Percentiles rank a stretch among this genome's conserved stretches.
Conservation (phyloP, 1,140 invertebrate genomes). For the Cyclina sinensis region DNA sequence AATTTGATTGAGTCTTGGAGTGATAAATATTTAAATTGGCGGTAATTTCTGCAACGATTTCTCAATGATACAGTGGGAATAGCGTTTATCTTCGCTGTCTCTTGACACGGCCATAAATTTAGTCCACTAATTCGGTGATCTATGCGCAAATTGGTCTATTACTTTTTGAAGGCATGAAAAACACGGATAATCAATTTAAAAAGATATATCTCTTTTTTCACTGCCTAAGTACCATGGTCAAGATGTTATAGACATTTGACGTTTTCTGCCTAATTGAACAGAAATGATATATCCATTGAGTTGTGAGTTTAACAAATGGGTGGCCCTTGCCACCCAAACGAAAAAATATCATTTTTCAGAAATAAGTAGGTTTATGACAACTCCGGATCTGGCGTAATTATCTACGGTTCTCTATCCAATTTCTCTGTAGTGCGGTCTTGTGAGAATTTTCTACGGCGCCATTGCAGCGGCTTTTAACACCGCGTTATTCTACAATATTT, state of each 20-base stretch:
- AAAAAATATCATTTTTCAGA: constrained; percentile 53
- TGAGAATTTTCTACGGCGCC: constrained; percentile 41
- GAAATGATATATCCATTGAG: constrained; percentile 52
- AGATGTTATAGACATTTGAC: constrained; percentile 54
- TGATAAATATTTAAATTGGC: constrained; percentile 47
- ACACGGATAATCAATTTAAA: constrained; percentile 45
- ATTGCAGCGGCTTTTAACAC: background rate
- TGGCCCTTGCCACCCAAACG: constrained; percentile 32
- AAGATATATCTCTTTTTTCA: constrained; percentile 45
- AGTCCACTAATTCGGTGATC: constrained; percentile 45
- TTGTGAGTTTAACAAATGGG: constrained; percentile 19
- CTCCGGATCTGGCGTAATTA: constrained; percentile 11
- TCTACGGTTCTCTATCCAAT: background rate
- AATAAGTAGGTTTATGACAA: constrained; percentile 39
- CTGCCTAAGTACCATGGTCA: constrained; percentile 23
- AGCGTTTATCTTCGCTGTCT: constrained; percentile 31
- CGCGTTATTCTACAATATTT: constrained; percentile 41
- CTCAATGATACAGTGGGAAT: constrained; percentile 25
- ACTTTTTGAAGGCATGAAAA: constrained; percentile 36
- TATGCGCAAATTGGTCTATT: constrained; percentile 56
- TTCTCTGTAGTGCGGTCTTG: background rate
- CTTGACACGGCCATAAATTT: constrained; percentile 61
- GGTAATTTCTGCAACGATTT: constrained; percentile 16
- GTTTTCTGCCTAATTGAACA: constrained; percentile 47
- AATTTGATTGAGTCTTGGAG: constrained; percentile 42